Conservation (phyloP, 2,888 invertebrate species). For the Metallyticus violacea region DNA sequence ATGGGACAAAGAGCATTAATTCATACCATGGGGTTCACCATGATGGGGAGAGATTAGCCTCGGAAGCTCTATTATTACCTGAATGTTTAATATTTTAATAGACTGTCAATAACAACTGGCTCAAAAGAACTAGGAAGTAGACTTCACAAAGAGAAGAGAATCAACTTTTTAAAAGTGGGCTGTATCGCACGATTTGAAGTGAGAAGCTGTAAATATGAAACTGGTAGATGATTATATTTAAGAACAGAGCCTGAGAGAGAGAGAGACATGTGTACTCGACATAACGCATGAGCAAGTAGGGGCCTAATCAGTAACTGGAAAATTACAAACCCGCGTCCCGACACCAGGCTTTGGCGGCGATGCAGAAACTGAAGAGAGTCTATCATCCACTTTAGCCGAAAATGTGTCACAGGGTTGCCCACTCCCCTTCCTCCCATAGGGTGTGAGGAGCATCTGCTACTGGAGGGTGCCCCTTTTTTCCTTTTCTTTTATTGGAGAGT, state of each 20-base stretch:
- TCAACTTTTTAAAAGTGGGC: no score
- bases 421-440: neutral
- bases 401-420: neutral
- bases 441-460: neutral
- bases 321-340: neutral
- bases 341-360: neutral
- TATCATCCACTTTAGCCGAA: neutral
- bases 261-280: neutral
- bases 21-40: no score
- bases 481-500: neutral
- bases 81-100: neutral
- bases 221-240: no score
- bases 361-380: neutral
- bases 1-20: no score
- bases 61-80: no score
- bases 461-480: neutral
- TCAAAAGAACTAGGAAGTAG: neutral
- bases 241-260: neutral
- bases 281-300: neutral
- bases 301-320: neutral
- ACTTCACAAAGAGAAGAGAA: neutral
- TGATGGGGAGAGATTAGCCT: no score
- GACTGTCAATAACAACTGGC: neutral
- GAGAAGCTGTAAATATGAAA: no score
- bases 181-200: no score